Base-by-base conservation (phyloP, 2,797 vertebrate genomes). In the Trichosurus vulpecula region DNA sequence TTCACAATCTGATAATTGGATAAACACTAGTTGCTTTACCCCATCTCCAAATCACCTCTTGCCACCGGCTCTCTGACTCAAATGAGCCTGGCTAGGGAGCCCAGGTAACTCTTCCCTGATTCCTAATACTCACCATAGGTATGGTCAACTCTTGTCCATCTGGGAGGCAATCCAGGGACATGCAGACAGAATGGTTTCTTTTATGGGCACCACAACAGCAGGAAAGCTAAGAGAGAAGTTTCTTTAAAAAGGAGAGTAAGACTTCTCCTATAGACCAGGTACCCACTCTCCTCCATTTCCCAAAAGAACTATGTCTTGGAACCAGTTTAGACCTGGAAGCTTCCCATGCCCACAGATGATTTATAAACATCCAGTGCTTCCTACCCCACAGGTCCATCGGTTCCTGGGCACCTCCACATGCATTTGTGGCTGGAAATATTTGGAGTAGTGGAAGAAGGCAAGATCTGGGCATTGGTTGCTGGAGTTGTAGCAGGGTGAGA, bases 381-480 rank as follows among this genome's bases (percentile, higher is more conserved):
- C 1, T 97, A 98, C 98, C 96, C 66, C 27, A 29, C 81, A 94
- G 56, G 52, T 93, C 96, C 97, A 93, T 1, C 4, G 92, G 11
- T 90, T 97, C 92, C 52, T 96, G 58, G 97, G 96, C 30, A 54
- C 2, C 4, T 97, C 96, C n/a, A 91, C 74, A 0, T 95, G 91
- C 35, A 98, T 1, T 54, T 35, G 90, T 5, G 98, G 97, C 57
- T 98, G 98, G 0, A 97, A 95, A 0, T 98, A 98, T 94, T 97
- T 98, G 97, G 99, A 98, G 92, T 99, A 98, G 97, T 99, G 99
- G 97, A 99, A 99, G 61, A 93, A 96, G 4, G 95, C 91, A 30
- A 98, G 97, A 96, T 96, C 95, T 0, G 92, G 97, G 0, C 93
- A 95, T 35, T 27, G 97, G 89, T 58, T 57, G 0, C 56, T 19